phyloP scores from a whole-genome alignment of 2,113 vertebrate species.

The Scopus umbretta region DNA sequence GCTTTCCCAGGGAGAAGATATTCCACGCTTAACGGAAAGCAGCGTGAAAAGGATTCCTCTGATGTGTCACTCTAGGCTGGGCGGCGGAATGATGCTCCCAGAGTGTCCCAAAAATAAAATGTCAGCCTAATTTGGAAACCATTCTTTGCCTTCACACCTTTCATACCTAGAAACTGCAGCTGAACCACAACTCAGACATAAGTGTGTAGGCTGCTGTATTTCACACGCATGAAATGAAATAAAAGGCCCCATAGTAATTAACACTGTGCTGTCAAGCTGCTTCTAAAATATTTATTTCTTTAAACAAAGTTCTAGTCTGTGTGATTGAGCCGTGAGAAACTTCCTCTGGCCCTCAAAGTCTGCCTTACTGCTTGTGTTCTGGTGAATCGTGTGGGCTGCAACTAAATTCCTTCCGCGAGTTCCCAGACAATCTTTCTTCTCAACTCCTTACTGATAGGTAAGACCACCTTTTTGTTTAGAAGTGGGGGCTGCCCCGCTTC shows the following conservation, averaged over 20 bases:
- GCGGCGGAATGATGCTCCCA: neutral
- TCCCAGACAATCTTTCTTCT: neutral
- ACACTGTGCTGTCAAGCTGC: neutral
- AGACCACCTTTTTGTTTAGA: neutral
- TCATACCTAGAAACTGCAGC: neutral
- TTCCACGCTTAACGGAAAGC: neutral
- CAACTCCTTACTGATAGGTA: neutral
- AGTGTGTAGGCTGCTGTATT: neutral
- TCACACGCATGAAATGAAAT: neutral
- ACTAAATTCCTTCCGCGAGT: neutral
- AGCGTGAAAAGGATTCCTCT: neutral
- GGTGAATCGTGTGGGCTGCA: neutral
- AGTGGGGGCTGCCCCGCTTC: neutral
- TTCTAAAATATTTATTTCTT: neutral
- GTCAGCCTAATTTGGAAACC: neutral
- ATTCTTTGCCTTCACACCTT: neutral
- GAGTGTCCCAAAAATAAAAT: slow-evolving; percentile 2
- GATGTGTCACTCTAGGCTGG: neutral
- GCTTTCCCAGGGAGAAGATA: neutral
- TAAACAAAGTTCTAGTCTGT: neutral
- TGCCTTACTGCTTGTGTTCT: neutral
- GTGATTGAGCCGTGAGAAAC: neutral
- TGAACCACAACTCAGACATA: neutral
- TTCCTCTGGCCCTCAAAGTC: neutral
- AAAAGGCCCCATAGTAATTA: neutral